A percentile compares a stretch with the other conserved stretches of the same genome.
Evolutionary conservation across 2,888 invertebrate species (phyloP).

Genomic region (Orthonevra nobilis): DNA sequence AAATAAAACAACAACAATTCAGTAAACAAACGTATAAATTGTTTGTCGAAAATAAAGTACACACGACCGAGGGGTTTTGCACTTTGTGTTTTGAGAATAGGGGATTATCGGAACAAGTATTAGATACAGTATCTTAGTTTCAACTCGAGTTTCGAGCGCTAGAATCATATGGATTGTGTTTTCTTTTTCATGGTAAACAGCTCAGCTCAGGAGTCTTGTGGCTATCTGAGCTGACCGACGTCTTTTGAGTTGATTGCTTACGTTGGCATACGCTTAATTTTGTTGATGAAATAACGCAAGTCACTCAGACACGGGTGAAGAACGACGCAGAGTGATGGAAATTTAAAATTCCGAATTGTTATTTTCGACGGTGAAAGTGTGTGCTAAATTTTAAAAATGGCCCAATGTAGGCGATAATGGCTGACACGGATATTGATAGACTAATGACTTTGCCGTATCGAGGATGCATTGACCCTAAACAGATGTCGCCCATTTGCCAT

Average conservation of each 20-base stretch:
- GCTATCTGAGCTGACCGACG: no score
- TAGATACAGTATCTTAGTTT: no score
- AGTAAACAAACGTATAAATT: slow-evolving; percentile 36
- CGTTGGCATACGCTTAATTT: no score
- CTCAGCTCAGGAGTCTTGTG: no score
- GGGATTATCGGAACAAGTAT: no score
- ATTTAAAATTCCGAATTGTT: no score
- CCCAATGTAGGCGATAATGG: slow-evolving; percentile 12
- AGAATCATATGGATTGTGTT: no score
- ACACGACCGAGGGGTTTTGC: no score
- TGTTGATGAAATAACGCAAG: neutral
- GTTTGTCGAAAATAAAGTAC: slow-evolving; percentile 1
- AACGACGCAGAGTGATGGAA: neutral
- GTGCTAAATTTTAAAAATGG: neutral
- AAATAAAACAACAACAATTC: slow-evolving; percentile 2
- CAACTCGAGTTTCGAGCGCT: no score
- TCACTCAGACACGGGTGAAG: neutral
- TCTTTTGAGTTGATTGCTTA: no score
- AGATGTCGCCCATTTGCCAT: neutral
- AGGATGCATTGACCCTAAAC: slow-evolving; percentile 18
- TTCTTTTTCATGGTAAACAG: no score
- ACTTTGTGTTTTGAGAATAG: no score
- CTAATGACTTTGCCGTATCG: neutral
- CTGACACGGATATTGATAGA: neutral
- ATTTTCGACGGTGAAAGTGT: neutral